Conservation (phyloP, 2,888 invertebrate genomes). For the Andricus quercusramuli region DNA sequence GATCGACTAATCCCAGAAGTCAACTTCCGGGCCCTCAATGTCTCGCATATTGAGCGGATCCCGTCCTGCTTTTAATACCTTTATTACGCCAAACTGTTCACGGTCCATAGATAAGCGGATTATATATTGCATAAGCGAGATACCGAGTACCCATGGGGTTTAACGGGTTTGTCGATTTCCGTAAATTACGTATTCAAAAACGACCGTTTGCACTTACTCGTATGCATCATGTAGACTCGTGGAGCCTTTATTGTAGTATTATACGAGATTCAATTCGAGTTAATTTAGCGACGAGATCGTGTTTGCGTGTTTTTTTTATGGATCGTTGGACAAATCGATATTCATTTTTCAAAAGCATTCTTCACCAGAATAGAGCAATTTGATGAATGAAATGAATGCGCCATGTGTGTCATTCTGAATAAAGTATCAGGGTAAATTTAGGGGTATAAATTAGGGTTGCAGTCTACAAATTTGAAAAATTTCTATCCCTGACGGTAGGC, state of each 20-base stretch:
- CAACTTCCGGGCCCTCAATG: constrained; percentile 30
- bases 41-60: constrained; percentile 11
- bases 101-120: constrained; percentile 22
- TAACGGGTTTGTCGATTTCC: constrained; percentile 18
- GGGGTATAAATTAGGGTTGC: background rate
- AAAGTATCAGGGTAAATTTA: background rate
- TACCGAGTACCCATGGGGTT: constrained; percentile 11
- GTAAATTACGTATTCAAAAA: constrained; percentile 21
- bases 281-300: constrained; percentile 2
- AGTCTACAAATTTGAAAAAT: background rate
- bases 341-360: background rate
- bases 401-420: background rate
- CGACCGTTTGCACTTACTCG: background rate
- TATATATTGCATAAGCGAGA: constrained; percentile 32
- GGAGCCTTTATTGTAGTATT: constrained; percentile 8
- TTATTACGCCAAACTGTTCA: constrained; percentile 30
- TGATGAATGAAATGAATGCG: background rate
- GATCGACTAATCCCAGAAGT: constrained; percentile 34
- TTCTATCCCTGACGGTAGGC: background rate
- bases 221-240: background rate
- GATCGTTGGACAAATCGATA: constrained; percentile 13
- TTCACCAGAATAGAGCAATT: background rate
- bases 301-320: background rate
- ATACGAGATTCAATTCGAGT: constrained; percentile 14
- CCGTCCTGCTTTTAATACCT: constrained; percentile 29